Percentiles rank a stretch among this genome's conserved stretches.
These are phyloP conservation scores for Thinocorus orbignyianus DNA, from an alignment of 2,113 vertebrate genomes.

Conservation along the genomic window DNA sequence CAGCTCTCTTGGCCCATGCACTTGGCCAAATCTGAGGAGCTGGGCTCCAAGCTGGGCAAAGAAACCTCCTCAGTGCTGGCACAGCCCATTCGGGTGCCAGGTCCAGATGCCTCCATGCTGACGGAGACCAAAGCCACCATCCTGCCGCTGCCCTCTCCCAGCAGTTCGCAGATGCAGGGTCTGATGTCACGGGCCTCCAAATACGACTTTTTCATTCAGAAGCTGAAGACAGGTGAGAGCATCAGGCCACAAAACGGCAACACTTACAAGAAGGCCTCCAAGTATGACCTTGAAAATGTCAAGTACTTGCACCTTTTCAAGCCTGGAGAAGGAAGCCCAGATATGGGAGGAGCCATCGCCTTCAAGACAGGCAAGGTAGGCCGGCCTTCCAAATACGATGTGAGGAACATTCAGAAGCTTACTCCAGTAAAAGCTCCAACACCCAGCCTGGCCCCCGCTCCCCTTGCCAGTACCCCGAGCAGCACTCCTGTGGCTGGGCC, in stretches of 20 bases:
- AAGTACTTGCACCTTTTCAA: constrained; percentile 98
- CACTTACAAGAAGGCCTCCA: constrained; percentile 95
- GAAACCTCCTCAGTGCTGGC: constrained; percentile 73
- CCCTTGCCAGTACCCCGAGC: constrained; percentile 81
- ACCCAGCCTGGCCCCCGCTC: constrained; percentile 81
- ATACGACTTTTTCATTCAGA: constrained; percentile 98
- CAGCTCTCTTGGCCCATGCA: constrained; percentile 89
- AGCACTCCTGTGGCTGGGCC: constrained; percentile 77
- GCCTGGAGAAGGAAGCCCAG: constrained; percentile 92
- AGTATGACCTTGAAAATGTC: constrained; percentile 97
- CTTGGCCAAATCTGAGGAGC: constrained; percentile 83
- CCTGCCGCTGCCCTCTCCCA: constrained; percentile 79
- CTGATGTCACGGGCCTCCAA: constrained; percentile 91
- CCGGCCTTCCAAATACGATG: constrained; percentile 97
- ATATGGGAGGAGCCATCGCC: constrained; percentile 98
- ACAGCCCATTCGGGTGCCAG: constrained; percentile 73
- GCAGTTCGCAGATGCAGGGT: constrained; percentile 87
- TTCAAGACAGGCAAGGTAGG: constrained; percentile 98
- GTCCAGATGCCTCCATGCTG: constrained; percentile 79
- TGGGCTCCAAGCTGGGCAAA: constrained; percentile 85
- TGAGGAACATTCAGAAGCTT: constrained; percentile 93
- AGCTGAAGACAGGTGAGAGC: constrained; percentile 93
- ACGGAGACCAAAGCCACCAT: constrained; percentile 90
- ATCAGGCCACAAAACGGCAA: constrained; percentile 92
- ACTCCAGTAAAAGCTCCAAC: constrained; percentile 83